These are phyloP conservation scores for Chionoecetes opilio DNA, from an alignment of 1,140 invertebrate genomes.

Conservation along the genomic window DNA sequence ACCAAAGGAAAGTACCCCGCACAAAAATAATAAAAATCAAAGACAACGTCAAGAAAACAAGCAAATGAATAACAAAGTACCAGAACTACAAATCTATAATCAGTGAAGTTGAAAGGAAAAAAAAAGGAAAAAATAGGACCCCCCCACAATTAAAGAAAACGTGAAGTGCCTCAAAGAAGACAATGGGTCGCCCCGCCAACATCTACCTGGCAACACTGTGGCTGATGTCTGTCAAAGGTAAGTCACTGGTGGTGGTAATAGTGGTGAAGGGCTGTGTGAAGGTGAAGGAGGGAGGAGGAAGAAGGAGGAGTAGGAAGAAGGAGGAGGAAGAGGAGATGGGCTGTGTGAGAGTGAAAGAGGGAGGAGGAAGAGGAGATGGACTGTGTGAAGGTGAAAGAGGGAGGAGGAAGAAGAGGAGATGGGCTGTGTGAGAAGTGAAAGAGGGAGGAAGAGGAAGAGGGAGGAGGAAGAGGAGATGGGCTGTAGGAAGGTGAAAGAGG, in stretches of 20 bases:
- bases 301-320: not conserved
- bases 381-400: too few relatives aligned
- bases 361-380: too few relatives aligned
- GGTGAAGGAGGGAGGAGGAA: not conserved
- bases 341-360: too few relatives aligned
- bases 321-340: not conserved
- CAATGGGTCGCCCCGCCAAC: slow-evolving; percentile 4
- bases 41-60: too few relatives aligned
- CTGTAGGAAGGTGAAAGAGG: too few relatives aligned
- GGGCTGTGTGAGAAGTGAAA: too few relatives aligned
- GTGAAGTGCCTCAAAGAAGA: not conserved
- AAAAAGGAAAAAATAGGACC: not conserved
- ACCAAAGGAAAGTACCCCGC: not conserved
- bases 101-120: not conserved
- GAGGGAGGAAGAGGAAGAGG: too few relatives aligned
- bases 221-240: slow-evolving; percentile 52
- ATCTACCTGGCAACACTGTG: slow-evolving; percentile 47
- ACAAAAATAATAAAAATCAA: not conserved
- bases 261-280: not conserved
- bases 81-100: not conserved
- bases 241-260: slow-evolving; percentile 31
- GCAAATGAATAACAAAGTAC: too few relatives aligned
- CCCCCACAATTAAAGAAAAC: not conserved
- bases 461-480: too few relatives aligned
- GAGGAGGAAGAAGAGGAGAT: too few relatives aligned